Conservation (phyloP, 2,888 invertebrate genomes). For the Lasioglossum leucozonium region DNA sequence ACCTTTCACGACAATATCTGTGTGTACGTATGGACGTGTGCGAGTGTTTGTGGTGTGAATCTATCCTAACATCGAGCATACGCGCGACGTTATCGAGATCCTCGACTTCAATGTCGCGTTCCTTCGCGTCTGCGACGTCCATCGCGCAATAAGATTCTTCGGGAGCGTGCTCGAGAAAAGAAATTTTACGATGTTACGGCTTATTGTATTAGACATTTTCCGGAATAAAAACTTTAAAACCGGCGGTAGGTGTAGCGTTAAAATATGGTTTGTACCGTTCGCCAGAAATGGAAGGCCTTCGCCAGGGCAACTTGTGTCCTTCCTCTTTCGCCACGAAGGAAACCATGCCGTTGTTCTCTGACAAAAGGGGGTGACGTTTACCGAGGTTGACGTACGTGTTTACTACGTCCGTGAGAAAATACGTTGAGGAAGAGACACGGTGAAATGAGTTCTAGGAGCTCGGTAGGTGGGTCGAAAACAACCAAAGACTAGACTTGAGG, state of each 20-base stretch:
- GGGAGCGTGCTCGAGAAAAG: slow-evolving; percentile 27
- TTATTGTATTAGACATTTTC: no score
- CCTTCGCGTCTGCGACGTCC: slow-evolving; percentile 48
- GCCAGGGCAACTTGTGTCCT: neutral
- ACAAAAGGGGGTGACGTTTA: slow-evolving; percentile 45
- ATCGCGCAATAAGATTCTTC: slow-evolving; percentile 49
- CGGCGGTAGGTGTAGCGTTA: no score
- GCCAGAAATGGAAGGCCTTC: neutral
- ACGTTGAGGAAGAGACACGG: slow-evolving; percentile 59
- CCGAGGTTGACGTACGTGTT: slow-evolving; percentile 54
- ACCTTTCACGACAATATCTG: slow-evolving; percentile 28
- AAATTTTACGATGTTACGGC: no score
- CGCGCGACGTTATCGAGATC: slow-evolving; percentile 53
- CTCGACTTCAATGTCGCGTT: slow-evolving; percentile 58
- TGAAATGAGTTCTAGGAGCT: slow-evolving; percentile 32
- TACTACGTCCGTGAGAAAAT: slow-evolving; percentile 69
- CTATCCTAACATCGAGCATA: slow-evolving; percentile 30
- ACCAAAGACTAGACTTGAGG: slow-evolving; percentile 70
- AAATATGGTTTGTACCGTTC: neutral
- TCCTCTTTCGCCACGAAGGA: slow-evolving; percentile 18
- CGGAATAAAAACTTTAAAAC: no score
- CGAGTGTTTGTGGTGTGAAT: slow-evolving; percentile 26
- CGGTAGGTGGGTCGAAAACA: slow-evolving; percentile 64
- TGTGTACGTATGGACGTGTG: neutral
- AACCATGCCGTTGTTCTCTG: slow-evolving; percentile 26